Conservation (phyloP, 2,888 invertebrate genomes). For the Drosophila borborema region DNA sequence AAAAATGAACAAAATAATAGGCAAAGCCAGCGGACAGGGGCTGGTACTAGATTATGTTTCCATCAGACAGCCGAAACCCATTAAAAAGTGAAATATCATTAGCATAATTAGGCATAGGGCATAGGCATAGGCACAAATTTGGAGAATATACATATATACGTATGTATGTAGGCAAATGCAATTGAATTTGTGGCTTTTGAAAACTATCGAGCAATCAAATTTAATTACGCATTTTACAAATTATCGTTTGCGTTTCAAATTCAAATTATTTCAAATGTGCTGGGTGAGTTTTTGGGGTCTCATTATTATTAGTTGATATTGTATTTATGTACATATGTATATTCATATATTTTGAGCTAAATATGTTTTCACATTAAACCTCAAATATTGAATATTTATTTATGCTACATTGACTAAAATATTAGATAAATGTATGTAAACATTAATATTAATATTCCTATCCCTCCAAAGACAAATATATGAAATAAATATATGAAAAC, state of each 20-base stretch:
- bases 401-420: not conserved
- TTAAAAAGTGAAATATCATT: constrained; percentile 50
- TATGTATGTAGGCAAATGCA: constrained; percentile 18
- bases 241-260: constrained; percentile 45
- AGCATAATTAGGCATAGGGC: constrained; percentile 36
- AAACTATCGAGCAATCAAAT: constrained; percentile 52
- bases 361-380: not conserved
- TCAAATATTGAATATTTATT: not conserved
- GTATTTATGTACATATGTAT: not conserved
- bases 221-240: constrained; percentile 60
- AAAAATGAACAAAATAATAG: constrained; percentile 20
- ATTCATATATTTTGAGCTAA: not conserved
- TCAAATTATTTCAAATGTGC: constrained; percentile 28
- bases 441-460: too few species aligned
- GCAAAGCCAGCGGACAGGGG: constrained; percentile 2
- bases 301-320: constrained; percentile 4
- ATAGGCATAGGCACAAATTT: not conserved
- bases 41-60: constrained; percentile 30
- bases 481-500: too few species aligned
- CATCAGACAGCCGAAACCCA: constrained; percentile 32
- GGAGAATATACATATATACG: not conserved
- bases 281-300: not conserved
- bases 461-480: too few species aligned
- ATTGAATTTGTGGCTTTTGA: constrained; percentile 33
- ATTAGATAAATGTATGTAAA: not conserved